phyloP scores from a whole-genome alignment of 2,797 vertebrate species.

The Sebastes oblongus region DNA sequence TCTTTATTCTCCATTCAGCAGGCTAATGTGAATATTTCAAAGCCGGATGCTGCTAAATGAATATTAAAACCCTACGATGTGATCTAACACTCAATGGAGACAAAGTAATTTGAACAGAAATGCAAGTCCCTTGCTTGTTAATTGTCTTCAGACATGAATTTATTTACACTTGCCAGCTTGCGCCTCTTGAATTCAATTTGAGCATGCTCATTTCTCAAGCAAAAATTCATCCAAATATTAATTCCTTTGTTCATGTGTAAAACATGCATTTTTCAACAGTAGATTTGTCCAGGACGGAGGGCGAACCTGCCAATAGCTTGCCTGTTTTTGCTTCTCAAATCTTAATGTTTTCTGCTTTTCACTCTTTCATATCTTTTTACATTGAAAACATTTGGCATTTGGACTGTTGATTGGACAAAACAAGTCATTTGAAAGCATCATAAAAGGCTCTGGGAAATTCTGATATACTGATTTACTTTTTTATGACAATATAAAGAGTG shows the following conservation, averaged over 20 bases:
- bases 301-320: neutral
- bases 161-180: slow-evolving; percentile 71
- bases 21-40: slow-evolving; percentile 22
- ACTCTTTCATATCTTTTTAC: neutral
- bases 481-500: neutral
- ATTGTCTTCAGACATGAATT: slow-evolving; percentile 54
- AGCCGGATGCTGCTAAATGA: slow-evolving; percentile 20
- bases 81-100: slow-evolving; percentile 11
- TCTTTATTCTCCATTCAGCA: slow-evolving; percentile 7
- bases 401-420: neutral
- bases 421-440: neutral
- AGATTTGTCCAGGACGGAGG: slow-evolving; percentile 19
- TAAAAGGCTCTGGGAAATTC: neutral
- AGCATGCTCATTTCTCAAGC: slow-evolving; percentile 39
- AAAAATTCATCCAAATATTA: slow-evolving; percentile 35
- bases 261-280: slow-evolving; percentile 20
- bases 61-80: slow-evolving; percentile 39
- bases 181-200: slow-evolving; percentile 54
- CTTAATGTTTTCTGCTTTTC: neutral
- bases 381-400: slow-evolving; percentile 18
- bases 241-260: slow-evolving; percentile 43
- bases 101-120: slow-evolving; percentile 42
- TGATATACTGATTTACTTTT: neutral
- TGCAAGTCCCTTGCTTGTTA: slow-evolving; percentile 21
- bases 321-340: neutral